Conservation (phyloP, 2,888 invertebrate species). For the Margaritifera margaritifera region DNA sequence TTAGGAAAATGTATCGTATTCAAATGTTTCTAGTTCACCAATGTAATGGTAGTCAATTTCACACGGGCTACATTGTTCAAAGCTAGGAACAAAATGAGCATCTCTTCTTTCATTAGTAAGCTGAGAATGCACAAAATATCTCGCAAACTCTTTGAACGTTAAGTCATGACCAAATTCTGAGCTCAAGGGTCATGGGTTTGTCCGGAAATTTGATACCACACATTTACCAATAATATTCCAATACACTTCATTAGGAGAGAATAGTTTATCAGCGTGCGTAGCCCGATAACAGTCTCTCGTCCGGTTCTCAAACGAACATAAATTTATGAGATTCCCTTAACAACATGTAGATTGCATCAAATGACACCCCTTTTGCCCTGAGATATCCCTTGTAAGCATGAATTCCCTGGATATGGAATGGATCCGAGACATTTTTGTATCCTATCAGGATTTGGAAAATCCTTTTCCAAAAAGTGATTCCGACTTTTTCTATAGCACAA, state of each 20-base stretch:
- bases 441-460: conserved; percentile 35
- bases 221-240: conserved; percentile 32
- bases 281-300: conserved; percentile 42
- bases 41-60: conserved; percentile 41
- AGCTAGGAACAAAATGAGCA: conserved; percentile 47
- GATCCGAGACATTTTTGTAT: conserved; percentile 28
- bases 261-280: conserved; percentile 52
- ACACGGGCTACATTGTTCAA: conserved; percentile 47
- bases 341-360: conserved; percentile 36
- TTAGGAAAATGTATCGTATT: conserved; percentile 38
- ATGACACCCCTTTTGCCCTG: conserved; percentile 29
- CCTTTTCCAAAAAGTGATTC: conserved; percentile 41
- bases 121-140: conserved; percentile 42
- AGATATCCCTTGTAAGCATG: conserved; percentile 33
- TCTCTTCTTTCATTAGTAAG: conserved; percentile 32
- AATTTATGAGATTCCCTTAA: conserved; percentile 34
- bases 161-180: conserved; percentile 44
- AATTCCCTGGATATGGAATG: conserved; percentile 35
- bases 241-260: conserved; percentile 42
- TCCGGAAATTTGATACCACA: conserved; percentile 31
- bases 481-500: conserved; percentile 44
- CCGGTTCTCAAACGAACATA: conserved; percentile 48
- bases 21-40: conserved; percentile 48
- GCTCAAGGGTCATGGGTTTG: conserved; percentile 25
- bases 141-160: conserved; percentile 49